Percentiles rank a stretch among this genome's conserved stretches.
phyloP scores from a whole-genome alignment of 64 coral and sea anemone species.

The Cladopsammia gracilis region DNA sequence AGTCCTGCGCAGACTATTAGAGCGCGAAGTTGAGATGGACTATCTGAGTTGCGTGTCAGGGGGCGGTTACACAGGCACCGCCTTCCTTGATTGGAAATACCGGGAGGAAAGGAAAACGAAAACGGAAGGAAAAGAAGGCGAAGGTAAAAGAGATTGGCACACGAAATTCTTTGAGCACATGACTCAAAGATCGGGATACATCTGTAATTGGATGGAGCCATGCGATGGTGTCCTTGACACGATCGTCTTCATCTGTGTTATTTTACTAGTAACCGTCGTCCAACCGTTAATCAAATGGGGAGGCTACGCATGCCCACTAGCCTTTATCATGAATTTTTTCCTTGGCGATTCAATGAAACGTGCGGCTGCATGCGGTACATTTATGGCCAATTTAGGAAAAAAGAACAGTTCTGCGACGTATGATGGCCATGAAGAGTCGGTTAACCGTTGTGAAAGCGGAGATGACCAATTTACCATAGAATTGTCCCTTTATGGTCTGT shows the following conservation, averaged over 20 bases:
- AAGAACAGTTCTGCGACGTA: background rate
- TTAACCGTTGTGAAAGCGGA: background rate
- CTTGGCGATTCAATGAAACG: constrained; percentile 58
- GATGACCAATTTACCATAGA: background rate
- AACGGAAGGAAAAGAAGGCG: background rate
- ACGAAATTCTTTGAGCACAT: constrained; percentile 73
- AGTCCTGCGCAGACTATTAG: constrained; percentile 71
- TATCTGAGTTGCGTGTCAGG: constrained; percentile 81
- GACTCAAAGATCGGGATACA: constrained; percentile 10
- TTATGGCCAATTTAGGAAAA: background rate
- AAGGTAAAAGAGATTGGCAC: constrained; percentile 63
- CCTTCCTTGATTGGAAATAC: constrained; percentile 83
- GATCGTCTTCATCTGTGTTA: background rate
- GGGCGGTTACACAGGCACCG: constrained; percentile 60
- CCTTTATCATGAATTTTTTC: constrained; percentile 49
- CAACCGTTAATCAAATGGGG: constrained; percentile 24
- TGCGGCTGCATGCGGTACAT: constrained; percentile 13
- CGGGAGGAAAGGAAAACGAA: constrained; percentile 22
- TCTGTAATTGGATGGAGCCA: constrained; percentile 47
- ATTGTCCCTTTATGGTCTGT: background rate
- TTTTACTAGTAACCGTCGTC: constrained; percentile 42
- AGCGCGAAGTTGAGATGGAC: constrained; percentile 43
- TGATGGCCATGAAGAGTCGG: background rate
- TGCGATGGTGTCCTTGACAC: constrained; percentile 42
- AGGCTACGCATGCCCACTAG: constrained; percentile 47